These are phyloP conservation scores for Heliopora coerulea DNA, from an alignment of 92 coral and sea anemone genomes.

Conservation along the genomic window DNA sequence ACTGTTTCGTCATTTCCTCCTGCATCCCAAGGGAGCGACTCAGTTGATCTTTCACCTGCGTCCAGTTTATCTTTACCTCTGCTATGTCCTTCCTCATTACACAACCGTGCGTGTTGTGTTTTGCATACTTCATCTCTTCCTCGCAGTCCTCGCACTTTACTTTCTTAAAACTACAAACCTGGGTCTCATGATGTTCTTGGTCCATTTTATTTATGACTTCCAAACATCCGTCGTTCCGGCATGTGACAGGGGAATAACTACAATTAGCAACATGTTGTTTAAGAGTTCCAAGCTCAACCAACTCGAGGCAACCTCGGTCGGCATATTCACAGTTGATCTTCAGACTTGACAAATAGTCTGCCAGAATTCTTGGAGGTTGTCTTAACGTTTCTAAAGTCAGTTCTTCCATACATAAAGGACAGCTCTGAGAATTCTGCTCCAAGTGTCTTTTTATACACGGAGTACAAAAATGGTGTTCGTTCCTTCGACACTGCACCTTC, in stretches of 20 bases:
- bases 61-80: too few species aligned
- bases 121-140: too few species aligned
- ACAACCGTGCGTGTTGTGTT: too few species aligned
- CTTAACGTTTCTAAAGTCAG: constrained; percentile 8
- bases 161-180: not conserved
- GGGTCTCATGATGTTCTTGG: not conserved
- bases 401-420: too few species aligned
- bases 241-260: constrained; percentile 14
- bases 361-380: constrained; percentile 8
- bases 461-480: too few species aligned
- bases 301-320: constrained; percentile 5
- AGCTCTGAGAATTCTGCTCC: too few species aligned
- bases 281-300: constrained; percentile 10
- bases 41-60: not conserved
- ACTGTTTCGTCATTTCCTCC: too few species aligned
- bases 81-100: too few species aligned
- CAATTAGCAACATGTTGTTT: not conserved
- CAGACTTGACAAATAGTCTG: constrained; percentile 18
- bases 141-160: not conserved
- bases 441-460: too few species aligned
- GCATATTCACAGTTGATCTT: constrained; percentile 52
- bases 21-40: too few species aligned
- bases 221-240: constrained; percentile 9
- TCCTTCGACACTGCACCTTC: too few species aligned
- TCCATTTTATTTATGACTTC: not conserved